A percentile compares a stretch with the other conserved stretches of the same genome.
phyloP scores from a whole-genome alignment of 1,140 invertebrate genomes.

The Idris sp. region DNA sequence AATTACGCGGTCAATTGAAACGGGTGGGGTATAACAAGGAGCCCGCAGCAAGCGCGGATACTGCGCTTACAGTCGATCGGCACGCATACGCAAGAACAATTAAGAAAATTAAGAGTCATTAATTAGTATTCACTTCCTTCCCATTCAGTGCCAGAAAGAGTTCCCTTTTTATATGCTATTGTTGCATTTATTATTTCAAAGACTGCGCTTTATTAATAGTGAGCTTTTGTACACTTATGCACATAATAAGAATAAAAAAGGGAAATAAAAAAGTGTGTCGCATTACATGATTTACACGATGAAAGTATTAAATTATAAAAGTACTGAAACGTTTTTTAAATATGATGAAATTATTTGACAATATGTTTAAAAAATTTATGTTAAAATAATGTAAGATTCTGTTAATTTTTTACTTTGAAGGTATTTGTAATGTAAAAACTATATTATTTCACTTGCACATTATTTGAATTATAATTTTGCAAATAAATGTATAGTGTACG shows the following conservation, averaged over 20 bases:
- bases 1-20: constrained; percentile 61
- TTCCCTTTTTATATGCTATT: constrained; percentile 69
- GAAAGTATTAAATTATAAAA: too few species aligned
- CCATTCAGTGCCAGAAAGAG: constrained; percentile 59
- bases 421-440: too few species aligned
- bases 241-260: constrained; percentile 22
- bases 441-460: too few species aligned
- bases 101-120: constrained; percentile 79
- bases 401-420: too few species aligned
- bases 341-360: constrained; percentile 8
- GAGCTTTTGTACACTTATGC: constrained; percentile 16
- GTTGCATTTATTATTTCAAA: constrained; percentile 71
- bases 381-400: too few species aligned
- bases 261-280: constrained; percentile 21
- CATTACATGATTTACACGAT: constrained; percentile 32
- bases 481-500: too few species aligned
- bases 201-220: constrained; percentile 62
- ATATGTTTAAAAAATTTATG: not conserved
- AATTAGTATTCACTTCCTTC: constrained; percentile 77
- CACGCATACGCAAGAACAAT: constrained; percentile 71
- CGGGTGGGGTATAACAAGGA: constrained; percentile 53
- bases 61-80: constrained; percentile 66
- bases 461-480: too few species aligned
- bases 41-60: constrained; percentile 53
- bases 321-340: too few species aligned